Evolutionary conservation across 2,888 invertebrate genomes (phyloP), one percentile per base, ranked within the genome.

Genomic region (Meteorus colon): DNA sequence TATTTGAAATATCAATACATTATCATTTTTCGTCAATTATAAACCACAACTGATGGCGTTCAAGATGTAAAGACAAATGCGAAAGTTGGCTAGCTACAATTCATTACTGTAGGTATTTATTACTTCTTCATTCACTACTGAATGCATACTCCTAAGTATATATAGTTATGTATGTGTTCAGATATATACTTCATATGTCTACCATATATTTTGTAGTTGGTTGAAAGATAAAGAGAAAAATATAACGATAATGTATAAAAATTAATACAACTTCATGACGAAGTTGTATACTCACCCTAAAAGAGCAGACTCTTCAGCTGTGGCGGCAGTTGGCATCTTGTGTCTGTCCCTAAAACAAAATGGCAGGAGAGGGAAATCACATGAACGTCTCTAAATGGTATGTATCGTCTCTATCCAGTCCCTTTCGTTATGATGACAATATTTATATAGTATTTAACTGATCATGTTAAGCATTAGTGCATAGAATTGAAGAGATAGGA

Each of bases 301-400:
- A 80, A 96, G 94, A 89, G 96, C 95, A 84, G 96, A 95, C 92
- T 96, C 96, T 92, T 96, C 96, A 90, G 95, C 94, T 85, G 92
- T 90, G 81, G 91, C 93, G 86, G 93, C 92, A 82, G 93, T 91
- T 84, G 94, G 94, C 95, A 95, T 95, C 90, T 91, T 93, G 86
- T 85, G 85, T 87, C 83, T 87, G 81, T 89, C 86, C 89, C 89
- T 89, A 89, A 83, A 89, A 89, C 89, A 89, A 86, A 89, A 89
- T 86, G 86, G 85, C 85, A 85, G 85, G 85, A 82, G 85, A 89
- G 88, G 41, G 89, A 89, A 87, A 89, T 89, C 86, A 88, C 85
- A 87, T 84, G 82, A 82, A 79, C 82, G 84, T 82, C 84, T 84
- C 84, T 27, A 65, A 84, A 81, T 82, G 81, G 82, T 85, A 84